Base-by-base conservation (phyloP, 2,113 vertebrate species). In the Dunckerocampus dactyliophorus region DNA sequence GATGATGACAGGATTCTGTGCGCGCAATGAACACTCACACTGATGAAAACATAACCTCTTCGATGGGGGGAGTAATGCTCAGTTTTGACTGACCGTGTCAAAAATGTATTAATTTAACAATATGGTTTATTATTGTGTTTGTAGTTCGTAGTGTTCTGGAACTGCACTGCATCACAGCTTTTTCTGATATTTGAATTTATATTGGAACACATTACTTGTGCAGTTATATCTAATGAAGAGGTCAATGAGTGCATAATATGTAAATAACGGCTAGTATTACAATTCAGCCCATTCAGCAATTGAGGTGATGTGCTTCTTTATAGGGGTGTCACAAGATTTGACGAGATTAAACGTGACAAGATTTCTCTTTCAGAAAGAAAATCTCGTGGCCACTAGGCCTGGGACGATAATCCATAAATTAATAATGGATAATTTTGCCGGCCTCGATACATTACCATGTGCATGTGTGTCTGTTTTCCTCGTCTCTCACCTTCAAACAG, bases 271-370 rank as follows among this genome's bases (percentile, higher is more conserved):
- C 17, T 11, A 16, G 3, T 8, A 24, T 2, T 1, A 53, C 22
- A 15, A 51, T 51, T 28, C 24, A 24, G 22, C 12, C 4, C 31
- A 55, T 19, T 45, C 24, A 19, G 19, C 39, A 74, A 75, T 70
- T 19, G 60, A 46, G 64, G 64, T 75, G 59, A 37, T 11, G 31
- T 37, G 76, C 59, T 73, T 77, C n/a, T n/a, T n/a, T n/a, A n/a
- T n/a, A n/a, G n/a, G n/a, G n/a, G n/a, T n/a, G n/a, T n/a, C n/a
- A n/a, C n/a, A n/a, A n/a, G n/a, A n/a, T n/a, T n/a, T n/a, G n/a
- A n/a, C n/a, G n/a, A n/a, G n/a, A n/a, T n/a, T n/a, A n/a, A n/a
- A n/a, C n/a, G n/a, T n/a, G n/a, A n/a, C n/a, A n/a, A n/a, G n/a
- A n/a, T n/a, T n/a, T n/a, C n/a, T n/a, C n/a, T n/a, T n/a, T n/a